A percentile compares a stretch with the other conserved stretches of the same genome.
These are phyloP conservation scores for Trididemnum miniatum DNA, from an alignment of 23 tunicate genomes.

Conservation along the genomic window DNA sequence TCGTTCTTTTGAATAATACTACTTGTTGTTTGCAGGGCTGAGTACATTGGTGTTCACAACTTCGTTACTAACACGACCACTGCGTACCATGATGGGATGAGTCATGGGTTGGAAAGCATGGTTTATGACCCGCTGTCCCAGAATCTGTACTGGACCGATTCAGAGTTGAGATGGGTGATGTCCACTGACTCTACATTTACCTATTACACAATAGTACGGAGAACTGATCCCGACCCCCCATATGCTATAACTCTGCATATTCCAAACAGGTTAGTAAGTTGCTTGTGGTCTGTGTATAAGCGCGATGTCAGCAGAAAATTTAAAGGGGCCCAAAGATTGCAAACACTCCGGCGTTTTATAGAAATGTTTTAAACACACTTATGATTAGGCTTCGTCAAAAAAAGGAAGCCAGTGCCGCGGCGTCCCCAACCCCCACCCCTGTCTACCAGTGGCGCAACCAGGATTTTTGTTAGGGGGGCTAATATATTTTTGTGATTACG, in stretches of 20 bases:
- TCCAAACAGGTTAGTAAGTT: constrained; percentile 27
- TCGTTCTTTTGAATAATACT: too few species aligned
- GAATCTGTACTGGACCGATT: constrained; percentile 59
- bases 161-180: constrained; percentile 51
- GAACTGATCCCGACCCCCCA: constrained; percentile 30
- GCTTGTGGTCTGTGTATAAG: too few species aligned
- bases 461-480: too few species aligned
- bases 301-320: too few species aligned
- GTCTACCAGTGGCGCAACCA: too few species aligned
- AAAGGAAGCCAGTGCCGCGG: too few species aligned
- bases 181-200: constrained; percentile 25
- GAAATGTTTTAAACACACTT: too few species aligned
- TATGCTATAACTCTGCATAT: constrained; percentile 38
- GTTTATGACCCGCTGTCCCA: constrained; percentile 51
- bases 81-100: constrained; percentile 54
- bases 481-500: too few species aligned
- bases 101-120: constrained; percentile 48
- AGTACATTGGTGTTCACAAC: constrained; percentile 43
- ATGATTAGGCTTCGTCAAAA: too few species aligned
- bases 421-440: too few species aligned
- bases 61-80: constrained; percentile 16
- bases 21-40: constrained; percentile 26
- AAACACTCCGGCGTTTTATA: too few species aligned
- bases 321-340: too few species aligned
- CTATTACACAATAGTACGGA: constrained; percentile 7